Evolutionary conservation across 2,113 vertebrate genomes (phyloP).

Genomic region (Notiomystis cincta): DNA sequence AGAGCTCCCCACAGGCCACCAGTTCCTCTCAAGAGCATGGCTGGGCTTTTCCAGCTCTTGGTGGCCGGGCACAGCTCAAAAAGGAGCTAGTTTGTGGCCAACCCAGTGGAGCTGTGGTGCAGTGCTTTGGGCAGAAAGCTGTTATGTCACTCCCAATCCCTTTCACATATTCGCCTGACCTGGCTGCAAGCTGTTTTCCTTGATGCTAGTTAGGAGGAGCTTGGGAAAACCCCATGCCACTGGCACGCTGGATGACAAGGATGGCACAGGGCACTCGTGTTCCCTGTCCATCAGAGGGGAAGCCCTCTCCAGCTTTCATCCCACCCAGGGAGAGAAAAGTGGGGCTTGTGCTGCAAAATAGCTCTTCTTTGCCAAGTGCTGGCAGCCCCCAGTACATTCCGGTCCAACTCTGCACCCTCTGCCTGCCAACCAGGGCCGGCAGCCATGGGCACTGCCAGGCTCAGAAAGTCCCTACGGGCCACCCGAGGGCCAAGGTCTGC

Average conservation of each 20-base stretch:
- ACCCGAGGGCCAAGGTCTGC: not conserved
- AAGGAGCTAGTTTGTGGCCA: not conserved
- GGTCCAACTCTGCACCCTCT: not conserved
- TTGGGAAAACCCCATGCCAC: not conserved
- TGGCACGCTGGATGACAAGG: not conserved
- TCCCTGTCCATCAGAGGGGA: not conserved
- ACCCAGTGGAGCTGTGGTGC: not conserved
- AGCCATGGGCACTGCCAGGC: not conserved
- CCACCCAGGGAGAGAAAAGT: not conserved
- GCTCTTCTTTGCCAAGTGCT: constrained; percentile 30
- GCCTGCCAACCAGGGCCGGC: not conserved
- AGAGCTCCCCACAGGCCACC: not conserved
- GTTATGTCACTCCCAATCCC: not conserved
- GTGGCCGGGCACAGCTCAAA: not conserved
- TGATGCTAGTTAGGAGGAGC: not conserved
- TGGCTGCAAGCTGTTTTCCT: not conserved
- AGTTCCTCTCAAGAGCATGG: not conserved
- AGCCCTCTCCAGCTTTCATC: not conserved
- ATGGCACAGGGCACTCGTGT: not conserved
- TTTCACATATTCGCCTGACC: not conserved
- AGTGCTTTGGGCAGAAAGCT: not conserved
- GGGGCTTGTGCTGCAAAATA: not conserved
- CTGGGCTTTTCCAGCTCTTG: not conserved
- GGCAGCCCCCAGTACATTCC: not conserved
- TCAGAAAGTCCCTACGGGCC: not conserved